Evolutionary conservation across 2,113 vertebrate genomes (phyloP).

Genomic region (Puffinus mauretanicus): DNA sequence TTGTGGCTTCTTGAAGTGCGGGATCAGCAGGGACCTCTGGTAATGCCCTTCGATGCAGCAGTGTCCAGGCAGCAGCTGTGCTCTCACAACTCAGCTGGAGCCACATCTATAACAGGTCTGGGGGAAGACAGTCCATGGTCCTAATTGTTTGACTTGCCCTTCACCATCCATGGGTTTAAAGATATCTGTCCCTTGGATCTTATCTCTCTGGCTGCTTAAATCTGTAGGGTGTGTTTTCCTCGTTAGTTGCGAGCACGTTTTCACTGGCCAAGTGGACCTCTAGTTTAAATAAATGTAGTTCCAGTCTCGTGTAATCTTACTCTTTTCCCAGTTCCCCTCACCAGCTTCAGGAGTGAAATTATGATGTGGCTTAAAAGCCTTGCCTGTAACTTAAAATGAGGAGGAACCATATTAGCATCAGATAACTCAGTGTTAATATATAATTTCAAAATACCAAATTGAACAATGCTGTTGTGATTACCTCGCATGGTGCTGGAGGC

Average conservation of each 20-base stretch:
- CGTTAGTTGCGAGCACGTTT: not conserved
- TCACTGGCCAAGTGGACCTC: not conserved
- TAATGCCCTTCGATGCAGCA: not conserved
- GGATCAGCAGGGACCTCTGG: not conserved
- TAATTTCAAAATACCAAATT: not conserved
- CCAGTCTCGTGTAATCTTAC: not conserved
- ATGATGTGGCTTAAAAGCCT: not conserved
- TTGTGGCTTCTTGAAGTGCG: not conserved
- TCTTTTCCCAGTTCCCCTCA: not conserved
- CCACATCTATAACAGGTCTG: not conserved
- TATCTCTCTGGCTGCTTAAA: not conserved
- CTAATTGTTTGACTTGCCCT: not conserved
- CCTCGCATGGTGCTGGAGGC: not conserved
- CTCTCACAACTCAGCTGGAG: not conserved
- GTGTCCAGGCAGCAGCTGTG: not conserved
- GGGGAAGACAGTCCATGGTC: not conserved
- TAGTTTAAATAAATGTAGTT: not conserved
- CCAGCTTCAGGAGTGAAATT: not conserved
- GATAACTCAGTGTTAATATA: not conserved
- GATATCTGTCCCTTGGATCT: not conserved
- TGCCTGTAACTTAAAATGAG: not conserved
- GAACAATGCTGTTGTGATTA: not conserved
- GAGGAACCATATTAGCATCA: not conserved
- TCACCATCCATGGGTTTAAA: not conserved
- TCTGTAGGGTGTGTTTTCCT: not conserved